Percentiles rank a stretch among this genome's conserved stretches.
These are phyloP conservation scores for Bugula neritina DNA, from an alignment of 2,888 invertebrate species.

Conservation along the genomic window DNA sequence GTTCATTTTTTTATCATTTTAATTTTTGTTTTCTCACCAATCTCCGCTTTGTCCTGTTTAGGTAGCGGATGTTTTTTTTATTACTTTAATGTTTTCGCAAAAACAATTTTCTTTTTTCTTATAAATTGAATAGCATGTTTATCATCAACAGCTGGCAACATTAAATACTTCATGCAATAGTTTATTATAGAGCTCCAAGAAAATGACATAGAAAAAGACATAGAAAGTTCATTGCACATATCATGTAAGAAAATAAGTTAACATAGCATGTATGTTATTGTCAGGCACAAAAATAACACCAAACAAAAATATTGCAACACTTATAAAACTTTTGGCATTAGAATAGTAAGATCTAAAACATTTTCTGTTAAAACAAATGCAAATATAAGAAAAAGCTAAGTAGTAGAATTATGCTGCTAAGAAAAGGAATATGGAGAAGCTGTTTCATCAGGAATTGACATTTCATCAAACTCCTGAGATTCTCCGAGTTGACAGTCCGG, in stretches of 20 bases:
- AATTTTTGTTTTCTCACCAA: too few relatives aligned
- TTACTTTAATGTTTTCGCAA: too few relatives aligned
- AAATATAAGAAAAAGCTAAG: neutral
- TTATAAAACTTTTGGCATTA: neutral
- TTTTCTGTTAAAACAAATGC: neutral
- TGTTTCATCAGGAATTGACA: conserved; percentile 23
- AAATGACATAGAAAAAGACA: too few relatives aligned
- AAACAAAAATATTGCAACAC: neutral
- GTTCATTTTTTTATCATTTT: too few relatives aligned
- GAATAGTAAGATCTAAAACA: neutral
- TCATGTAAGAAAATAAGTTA: neutral
- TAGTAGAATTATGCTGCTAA: too few relatives aligned
- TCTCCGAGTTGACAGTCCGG: neutral
- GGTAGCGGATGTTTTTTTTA: too few relatives aligned
- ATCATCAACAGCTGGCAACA: too few relatives aligned
- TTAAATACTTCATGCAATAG: too few relatives aligned
- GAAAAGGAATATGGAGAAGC: neutral
- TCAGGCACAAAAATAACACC: neutral
- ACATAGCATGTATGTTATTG: conserved; percentile 12
- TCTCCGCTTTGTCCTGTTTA: too few relatives aligned
- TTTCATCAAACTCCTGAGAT: conserved; percentile 5
- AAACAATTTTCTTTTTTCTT: too few relatives aligned
- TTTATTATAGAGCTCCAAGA: too few relatives aligned
- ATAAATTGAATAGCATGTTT: too few relatives aligned
- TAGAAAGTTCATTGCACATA: neutral